Evolutionary conservation across 2,113 vertebrate genomes (phyloP).

Genomic region (Glaucidium brasilianum): DNA sequence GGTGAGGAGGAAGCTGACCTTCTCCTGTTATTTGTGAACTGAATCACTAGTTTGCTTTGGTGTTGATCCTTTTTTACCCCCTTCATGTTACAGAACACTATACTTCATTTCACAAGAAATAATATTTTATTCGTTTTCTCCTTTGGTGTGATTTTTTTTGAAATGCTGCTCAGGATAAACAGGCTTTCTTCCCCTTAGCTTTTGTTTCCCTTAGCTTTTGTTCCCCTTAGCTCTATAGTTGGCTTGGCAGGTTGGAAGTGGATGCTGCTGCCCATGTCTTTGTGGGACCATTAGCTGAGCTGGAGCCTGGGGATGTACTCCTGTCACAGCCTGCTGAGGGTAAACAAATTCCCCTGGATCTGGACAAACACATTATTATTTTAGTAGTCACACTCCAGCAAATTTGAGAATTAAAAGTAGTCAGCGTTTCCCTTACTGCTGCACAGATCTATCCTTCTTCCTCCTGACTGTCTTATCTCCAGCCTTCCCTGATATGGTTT

Average conservation of each 20-base stretch:
- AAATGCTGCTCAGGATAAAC: not conserved
- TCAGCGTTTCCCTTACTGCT: not conserved
- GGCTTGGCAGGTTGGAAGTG: not conserved
- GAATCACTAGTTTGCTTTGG: not conserved
- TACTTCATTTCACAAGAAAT: conserved; percentile 3
- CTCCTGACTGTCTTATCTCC: not conserved
- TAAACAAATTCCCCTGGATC: not conserved
- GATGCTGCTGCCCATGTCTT: not conserved
- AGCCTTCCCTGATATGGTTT: not conserved
- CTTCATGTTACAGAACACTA: not conserved
- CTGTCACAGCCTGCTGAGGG: not conserved
- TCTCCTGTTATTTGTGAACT: conserved; percentile 38
- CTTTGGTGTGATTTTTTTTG: not conserved
- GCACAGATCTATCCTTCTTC: not conserved
- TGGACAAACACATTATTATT: not conserved
- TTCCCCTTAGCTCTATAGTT: not conserved
- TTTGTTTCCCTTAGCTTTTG: not conserved
- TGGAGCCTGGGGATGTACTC: not conserved
- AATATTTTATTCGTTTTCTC: not conserved
- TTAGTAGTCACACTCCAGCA: not conserved
- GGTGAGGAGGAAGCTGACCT: conserved; percentile 50
- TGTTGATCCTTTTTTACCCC: accelerated
- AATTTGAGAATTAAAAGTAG: not conserved
- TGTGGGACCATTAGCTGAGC: not conserved
- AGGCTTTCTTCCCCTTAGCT: not conserved